Base-by-base conservation (phyloP, 2,113 vertebrate species). In the Platysternon megacephalum region DNA sequence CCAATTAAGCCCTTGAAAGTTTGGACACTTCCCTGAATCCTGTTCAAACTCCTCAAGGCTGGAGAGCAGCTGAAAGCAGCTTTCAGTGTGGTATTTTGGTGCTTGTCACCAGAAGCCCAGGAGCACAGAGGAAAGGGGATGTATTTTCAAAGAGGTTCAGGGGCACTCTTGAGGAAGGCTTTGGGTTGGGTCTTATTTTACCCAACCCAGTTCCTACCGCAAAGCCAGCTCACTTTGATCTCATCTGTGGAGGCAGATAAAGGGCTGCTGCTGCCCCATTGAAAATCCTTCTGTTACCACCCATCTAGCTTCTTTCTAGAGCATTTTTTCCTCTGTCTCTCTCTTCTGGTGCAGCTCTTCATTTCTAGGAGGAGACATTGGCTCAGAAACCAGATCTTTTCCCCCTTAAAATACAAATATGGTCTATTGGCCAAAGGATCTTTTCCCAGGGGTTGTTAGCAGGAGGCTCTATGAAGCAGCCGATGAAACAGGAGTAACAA, bases 401-500 rank as follows among this genome's bases (percentile, higher is more conserved):
- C 0, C 84, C 80, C 51, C 39, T 87, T 85, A 49, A 58, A 87
- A 78, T 89, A 44, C n/a, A 89, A 22, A 28, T 85, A 4, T 95
- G 95, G 97, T 94, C 94, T 96, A 88, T 91, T 95, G 82, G 79
- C 87, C 95, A 92, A 82, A 91, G 92, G 94, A 85, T 96, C 88
- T 90, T 95, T 97, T 85, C 85, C 96, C 17, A 5, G 56, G 28
- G 42, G 90, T 86, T 95, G 90, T 95, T 96, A 96, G 91, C 92
- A 86, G 95, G 95, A 93, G 56, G 56, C 56, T 94, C 86, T 95
- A 52, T 89, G 92, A 95, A 96, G 92, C 81, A 92, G 90, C 61
- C 93, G 93, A 95, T 89, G 79, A 97, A 97, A 95, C 3, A 22
- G 78, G 46, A 96, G 81, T 29, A 29, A 58, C 56, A 58, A 58